phyloP scores from a whole-genome alignment of 1,140 invertebrate species.

The Phenacoccus solenopsis region DNA sequence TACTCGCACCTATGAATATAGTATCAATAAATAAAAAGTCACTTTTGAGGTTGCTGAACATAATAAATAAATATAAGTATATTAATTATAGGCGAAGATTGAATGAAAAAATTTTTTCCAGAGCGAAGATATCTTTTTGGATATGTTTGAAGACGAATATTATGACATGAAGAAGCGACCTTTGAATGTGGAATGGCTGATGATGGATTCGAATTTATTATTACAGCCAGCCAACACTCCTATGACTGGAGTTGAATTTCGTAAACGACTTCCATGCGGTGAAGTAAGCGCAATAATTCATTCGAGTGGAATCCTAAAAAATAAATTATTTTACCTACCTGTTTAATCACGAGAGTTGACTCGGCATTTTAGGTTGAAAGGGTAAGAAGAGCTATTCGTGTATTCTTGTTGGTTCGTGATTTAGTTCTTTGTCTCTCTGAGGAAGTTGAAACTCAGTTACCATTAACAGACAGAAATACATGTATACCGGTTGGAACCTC shows the following conservation, averaged over 20 bases:
- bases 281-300: constrained; percentile 46
- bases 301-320: constrained; percentile 3
- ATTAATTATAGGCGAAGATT: not conserved
- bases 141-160: constrained; percentile 97
- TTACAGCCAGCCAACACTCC: constrained; percentile 93
- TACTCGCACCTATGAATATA: no score
- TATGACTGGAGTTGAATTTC: constrained; percentile 86
- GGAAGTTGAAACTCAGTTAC: constrained; percentile 75
- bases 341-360: no score
- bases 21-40: not conserved
- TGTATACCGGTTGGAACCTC: constrained; percentile 53
- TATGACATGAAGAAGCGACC: constrained; percentile 78
- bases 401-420: constrained; percentile 84
- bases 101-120: constrained; percentile 30
- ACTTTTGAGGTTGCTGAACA: not conserved
- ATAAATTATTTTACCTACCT: constrained; percentile 10
- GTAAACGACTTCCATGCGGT: constrained; percentile 86
- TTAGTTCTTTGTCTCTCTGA: constrained; percentile 66
- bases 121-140: constrained; percentile 95
- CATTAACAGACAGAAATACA: constrained; percentile 76
- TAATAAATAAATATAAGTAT: not conserved
- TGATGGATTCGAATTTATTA: constrained; percentile 93
- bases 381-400: constrained; percentile 80
- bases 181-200: constrained; percentile 82
- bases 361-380: constrained; percentile 74